Base-by-base conservation (phyloP, 2,888 invertebrate species). In the Trichacis sp. region DNA sequence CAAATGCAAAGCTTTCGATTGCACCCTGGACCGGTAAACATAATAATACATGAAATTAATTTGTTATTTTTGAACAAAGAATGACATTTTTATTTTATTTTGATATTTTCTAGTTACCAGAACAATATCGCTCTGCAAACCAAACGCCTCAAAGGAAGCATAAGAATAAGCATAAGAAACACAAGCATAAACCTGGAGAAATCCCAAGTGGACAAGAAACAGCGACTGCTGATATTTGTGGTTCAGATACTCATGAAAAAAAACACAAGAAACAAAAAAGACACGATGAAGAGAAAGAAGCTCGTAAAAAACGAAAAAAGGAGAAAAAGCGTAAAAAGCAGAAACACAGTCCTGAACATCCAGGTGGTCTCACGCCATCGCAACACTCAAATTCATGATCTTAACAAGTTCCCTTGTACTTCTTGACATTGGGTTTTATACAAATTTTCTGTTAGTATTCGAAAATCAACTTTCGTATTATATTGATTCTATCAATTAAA, bases 251-350 rank as follows among this genome's bases (percentile, higher is more conserved):
- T 14, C 95, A 95, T 77, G 96, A 96, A 80, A 96, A 96, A 88
- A 96, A 96, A 83, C 96, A 96, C 84, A 96, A 96, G 88, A 96
- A 96, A 83, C 95, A 95, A 79, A 96, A 95, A 82, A 88, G 95
- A 33, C 95, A 96, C 75, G 96, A 96, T 74, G 96, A 96, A 72
- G 96, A 96, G 75, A 96, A 96, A 78, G 96, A 96, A 78, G 83
- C 83, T 6, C 88, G 95, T 30, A 96, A 95, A 86, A 96, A 96
- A 84, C 87, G 96, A 77, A 96, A 96, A 90, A 96, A 96, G 86
- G 96, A 97, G 80, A 96, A 97, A 85, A 96, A 96, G 77, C 88
- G 96, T 74, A 96, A 96, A 89, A 96, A 96, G 84, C 95, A 95
- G 78, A 94, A 95, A 78, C 95, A 95, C 84, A 95, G 95, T 81